Conservation (phyloP, 1,140 invertebrate genomes). For the Manduca sexta region DNA sequence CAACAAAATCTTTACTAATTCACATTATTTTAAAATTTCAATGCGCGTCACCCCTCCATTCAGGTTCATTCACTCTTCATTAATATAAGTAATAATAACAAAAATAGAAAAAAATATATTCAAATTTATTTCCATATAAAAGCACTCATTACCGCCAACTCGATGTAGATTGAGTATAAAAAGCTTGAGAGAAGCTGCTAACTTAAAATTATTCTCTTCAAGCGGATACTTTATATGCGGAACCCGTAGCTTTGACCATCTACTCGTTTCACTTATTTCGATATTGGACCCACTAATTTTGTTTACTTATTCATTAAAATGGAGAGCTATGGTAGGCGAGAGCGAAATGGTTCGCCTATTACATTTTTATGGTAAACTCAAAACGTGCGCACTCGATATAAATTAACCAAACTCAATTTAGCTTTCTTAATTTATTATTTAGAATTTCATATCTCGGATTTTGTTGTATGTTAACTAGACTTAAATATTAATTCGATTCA, state of each 20-base stretch:
- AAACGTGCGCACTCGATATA: conserved; percentile 12
- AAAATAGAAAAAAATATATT: too few species aligned
- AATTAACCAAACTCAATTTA: background rate
- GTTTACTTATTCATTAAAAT: conserved; percentile 69
- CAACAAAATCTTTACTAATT: too few species aligned
- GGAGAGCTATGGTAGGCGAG: conserved; percentile 38
- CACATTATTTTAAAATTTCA: too few species aligned
- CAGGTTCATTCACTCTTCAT: too few species aligned
- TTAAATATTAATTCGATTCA: background rate
- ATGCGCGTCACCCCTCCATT: too few species aligned
- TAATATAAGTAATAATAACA: too few species aligned
- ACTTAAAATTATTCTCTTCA: conserved; percentile 48
- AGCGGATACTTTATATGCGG: conserved; percentile 61
- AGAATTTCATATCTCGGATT: too few species aligned
- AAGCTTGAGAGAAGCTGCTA: conserved; percentile 24
- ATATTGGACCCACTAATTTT: conserved; percentile 65
- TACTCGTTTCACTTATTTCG: conserved; percentile 55
- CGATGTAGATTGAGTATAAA: conserved; percentile 28
- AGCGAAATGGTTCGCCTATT: conserved; percentile 40
- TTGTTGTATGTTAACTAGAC: too few species aligned
- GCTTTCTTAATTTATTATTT: too few species aligned
- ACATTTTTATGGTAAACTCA: conserved; percentile 43
- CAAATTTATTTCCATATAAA: too few species aligned
- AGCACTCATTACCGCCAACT: conserved; percentile 17
- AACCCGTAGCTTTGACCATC: conserved; percentile 40